Evolutionary conservation across 2,113 vertebrate species (phyloP).

Genomic region (Mesoclemmys tuberculata): DNA sequence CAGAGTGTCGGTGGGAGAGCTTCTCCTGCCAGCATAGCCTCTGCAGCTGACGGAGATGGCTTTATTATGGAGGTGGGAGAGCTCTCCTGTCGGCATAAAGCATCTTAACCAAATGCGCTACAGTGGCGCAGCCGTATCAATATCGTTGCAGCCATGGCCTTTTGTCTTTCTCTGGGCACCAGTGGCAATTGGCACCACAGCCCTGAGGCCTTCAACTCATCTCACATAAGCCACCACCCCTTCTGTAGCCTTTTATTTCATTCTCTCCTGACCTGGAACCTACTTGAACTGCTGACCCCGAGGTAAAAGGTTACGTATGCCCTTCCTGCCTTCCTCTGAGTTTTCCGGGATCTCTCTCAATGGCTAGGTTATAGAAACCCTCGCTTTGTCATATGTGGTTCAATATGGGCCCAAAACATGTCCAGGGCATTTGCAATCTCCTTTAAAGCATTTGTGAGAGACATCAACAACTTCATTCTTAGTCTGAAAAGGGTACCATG

Average conservation of each 20-base stretch:
- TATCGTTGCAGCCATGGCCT: too few relatives aligned
- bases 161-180: neutral
- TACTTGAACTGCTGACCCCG: neutral
- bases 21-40: too few relatives aligned
- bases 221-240: neutral
- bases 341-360: neutral
- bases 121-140: too few relatives aligned
- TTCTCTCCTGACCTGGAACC: neutral
- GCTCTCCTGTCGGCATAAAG: too few relatives aligned
- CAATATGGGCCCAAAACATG: neutral
- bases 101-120: too few relatives aligned
- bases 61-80: too few relatives aligned
- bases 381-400: neutral
- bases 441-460: neutral
- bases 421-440: neutral
- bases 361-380: neutral
- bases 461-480: neutral
- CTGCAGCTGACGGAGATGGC: too few relatives aligned
- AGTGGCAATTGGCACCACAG: neutral
- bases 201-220: accelerated
- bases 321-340: neutral
- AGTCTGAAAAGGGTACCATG: neutral
- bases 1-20: too few relatives aligned
- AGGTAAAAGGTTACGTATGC: neutral
- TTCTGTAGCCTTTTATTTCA: accelerated